These are phyloP conservation scores for Scaptodrosophila lebanonensis DNA, from an alignment of 1,140 invertebrate species.

Conservation along the genomic window DNA sequence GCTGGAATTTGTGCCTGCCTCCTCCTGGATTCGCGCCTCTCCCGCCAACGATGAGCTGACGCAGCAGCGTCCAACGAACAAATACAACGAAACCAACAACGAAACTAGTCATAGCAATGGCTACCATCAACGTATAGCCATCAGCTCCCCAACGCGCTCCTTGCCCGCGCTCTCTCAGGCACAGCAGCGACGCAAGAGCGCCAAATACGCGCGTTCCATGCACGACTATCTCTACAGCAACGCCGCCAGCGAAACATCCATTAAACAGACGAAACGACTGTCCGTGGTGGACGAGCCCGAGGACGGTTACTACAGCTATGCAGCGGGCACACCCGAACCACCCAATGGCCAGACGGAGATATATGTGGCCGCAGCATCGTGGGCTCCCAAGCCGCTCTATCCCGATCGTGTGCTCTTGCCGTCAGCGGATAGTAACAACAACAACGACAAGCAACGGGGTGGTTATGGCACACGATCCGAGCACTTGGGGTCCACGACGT, in stretches of 20 bases:
- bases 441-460: constrained; percentile 36
- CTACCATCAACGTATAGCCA: no score
- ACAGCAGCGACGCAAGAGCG: constrained; percentile 54
- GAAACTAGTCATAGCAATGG: constrained; percentile 24
- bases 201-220: constrained; percentile 65
- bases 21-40: constrained; percentile 56
- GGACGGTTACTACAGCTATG: constrained; percentile 72
- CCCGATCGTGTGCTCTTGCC: constrained; percentile 65
- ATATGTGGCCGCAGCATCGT: constrained; percentile 80
- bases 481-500: constrained; percentile 73
- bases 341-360: constrained; percentile 69
- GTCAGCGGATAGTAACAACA: constrained; percentile 28
- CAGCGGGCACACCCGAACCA: constrained; percentile 60
- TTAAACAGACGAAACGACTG: constrained; percentile 44
- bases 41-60: constrained; percentile 44
- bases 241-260: constrained; percentile 17
- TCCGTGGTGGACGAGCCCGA: constrained; percentile 63
- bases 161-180: constrained; percentile 28
- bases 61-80: not conserved
- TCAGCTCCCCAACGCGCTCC: not conserved
- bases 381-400: constrained; percentile 81
- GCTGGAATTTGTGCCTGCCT: constrained; percentile 56
- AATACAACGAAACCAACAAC: constrained; percentile 10
- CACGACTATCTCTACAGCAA: constrained; percentile 71
- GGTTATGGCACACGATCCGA: constrained; percentile 45